Evolutionary conservation across 2,797 vertebrate genomes (phyloP).

Genomic region (Channa striata): DNA sequence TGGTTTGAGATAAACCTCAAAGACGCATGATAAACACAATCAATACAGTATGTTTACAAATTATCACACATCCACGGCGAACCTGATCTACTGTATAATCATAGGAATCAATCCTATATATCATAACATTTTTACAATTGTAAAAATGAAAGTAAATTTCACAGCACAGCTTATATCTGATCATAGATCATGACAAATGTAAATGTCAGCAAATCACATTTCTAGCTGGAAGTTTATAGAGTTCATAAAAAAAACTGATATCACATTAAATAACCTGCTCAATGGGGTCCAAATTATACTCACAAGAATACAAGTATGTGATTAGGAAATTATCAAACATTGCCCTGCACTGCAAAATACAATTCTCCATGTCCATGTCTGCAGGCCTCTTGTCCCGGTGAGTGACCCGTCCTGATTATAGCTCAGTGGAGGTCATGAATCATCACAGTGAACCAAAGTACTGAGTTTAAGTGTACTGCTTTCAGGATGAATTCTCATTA

Average conservation of each 20-base stretch:
- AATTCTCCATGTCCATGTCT: constrained; percentile 28
- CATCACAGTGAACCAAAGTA: constrained; percentile 33
- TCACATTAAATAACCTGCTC: constrained; percentile 12
- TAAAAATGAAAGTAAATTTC: background rate
- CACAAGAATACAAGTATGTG: constrained; percentile 4
- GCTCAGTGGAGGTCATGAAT: constrained; percentile 48
- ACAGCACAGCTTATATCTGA: background rate
- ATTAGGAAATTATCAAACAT: constrained; percentile 37
- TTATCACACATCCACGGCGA: no score
- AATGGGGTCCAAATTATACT: background rate
- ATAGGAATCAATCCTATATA: no score
- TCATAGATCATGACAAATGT: background rate
- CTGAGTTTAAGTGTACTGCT: constrained; percentile 4
- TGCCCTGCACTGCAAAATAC: constrained; percentile 10
- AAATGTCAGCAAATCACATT: background rate
- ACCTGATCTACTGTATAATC: no score
- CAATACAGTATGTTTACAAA: background rate
- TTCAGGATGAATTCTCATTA: constrained; percentile 28
- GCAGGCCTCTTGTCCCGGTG: constrained; percentile 23
- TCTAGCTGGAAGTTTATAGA: background rate
- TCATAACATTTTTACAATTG: background rate
- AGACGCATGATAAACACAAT: no score
- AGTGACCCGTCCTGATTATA: constrained; percentile 20
- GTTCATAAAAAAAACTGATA: constrained; percentile 2
- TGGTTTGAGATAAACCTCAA: no score